phyloP scores from a whole-genome alignment of 2,888 invertebrate genomes.

The Sympetrum striolatum region DNA sequence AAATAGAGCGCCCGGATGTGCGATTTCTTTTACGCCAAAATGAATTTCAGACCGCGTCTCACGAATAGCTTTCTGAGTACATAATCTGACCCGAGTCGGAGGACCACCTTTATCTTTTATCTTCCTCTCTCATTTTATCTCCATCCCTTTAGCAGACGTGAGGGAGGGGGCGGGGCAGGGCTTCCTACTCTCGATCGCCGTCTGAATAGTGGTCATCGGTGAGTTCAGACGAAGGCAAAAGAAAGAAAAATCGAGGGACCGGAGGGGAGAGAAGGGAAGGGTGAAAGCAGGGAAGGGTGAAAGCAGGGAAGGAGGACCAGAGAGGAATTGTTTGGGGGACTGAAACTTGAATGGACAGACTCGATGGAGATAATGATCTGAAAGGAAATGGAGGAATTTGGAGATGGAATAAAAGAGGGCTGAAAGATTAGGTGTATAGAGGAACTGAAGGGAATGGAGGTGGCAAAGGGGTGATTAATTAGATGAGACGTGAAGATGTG shows the following conservation, averaged over 20 bases:
- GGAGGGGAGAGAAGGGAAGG: background rate
- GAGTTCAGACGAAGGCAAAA: background rate
- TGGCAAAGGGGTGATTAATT: background rate
- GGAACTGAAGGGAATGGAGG: background rate
- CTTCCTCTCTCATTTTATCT: background rate
- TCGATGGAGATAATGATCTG: background rate
- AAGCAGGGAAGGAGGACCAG: background rate
- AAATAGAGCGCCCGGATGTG: too few relatives aligned
- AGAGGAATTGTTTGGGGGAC: background rate
- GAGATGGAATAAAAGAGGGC: background rate
- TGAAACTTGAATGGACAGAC: background rate
- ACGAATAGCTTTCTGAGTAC: too few relatives aligned
- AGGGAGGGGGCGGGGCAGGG: background rate
- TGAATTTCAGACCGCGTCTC: too few relatives aligned
- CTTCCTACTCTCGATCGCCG: constrained; percentile 4
- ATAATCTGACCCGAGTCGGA: too few relatives aligned
- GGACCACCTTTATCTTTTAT: background rate
- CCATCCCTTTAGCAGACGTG: background rate
- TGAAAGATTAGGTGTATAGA: background rate
- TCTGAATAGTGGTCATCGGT: constrained; percentile 7
- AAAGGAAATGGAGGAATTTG: background rate
- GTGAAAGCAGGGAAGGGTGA: background rate
- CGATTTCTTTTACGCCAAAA: too few relatives aligned
- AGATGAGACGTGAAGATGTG: background rate
- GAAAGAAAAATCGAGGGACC: background rate